phyloP scores from a whole-genome alignment of 2,888 invertebrate species.

The Hoplodrina blanda region DNA sequence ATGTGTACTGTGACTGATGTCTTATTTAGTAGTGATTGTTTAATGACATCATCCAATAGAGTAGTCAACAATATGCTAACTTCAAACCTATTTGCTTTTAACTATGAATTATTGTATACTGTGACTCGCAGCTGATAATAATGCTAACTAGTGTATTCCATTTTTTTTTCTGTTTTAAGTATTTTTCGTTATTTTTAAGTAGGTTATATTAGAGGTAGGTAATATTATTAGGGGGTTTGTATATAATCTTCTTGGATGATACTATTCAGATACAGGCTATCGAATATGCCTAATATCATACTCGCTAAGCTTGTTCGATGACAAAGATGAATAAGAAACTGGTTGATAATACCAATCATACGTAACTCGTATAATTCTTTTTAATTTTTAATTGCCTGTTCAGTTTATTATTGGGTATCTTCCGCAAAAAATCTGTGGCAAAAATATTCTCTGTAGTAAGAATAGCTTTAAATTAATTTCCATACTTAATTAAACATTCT shows the following conservation, averaged over 20 bases:
- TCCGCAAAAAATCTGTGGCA: not conserved
- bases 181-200: not conserved
- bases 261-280: too few relatives aligned
- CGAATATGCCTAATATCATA: too few relatives aligned
- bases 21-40: conserved; percentile 26
- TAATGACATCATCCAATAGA: conserved; percentile 52
- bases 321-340: too few relatives aligned
- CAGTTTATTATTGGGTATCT: not conserved
- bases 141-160: too few relatives aligned
- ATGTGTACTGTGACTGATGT: conserved; percentile 2
- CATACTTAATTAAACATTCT: conserved; percentile 7
- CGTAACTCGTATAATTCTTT: not conserved
- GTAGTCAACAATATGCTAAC: conserved; percentile 33
- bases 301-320: too few relatives aligned
- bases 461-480: conserved; percentile 1
- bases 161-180: not conserved
- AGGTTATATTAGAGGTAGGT: too few relatives aligned
- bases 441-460: not conserved
- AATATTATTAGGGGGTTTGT: too few relatives aligned
- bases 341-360: too few relatives aligned
- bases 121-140: conserved; percentile 1
- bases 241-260: too few relatives aligned
- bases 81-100: conserved; percentile 1
- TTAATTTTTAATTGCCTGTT: not conserved
- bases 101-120: conserved; percentile 5